Conservation (phyloP, 2,888 invertebrate species). For the Lithodes maja region DNA sequence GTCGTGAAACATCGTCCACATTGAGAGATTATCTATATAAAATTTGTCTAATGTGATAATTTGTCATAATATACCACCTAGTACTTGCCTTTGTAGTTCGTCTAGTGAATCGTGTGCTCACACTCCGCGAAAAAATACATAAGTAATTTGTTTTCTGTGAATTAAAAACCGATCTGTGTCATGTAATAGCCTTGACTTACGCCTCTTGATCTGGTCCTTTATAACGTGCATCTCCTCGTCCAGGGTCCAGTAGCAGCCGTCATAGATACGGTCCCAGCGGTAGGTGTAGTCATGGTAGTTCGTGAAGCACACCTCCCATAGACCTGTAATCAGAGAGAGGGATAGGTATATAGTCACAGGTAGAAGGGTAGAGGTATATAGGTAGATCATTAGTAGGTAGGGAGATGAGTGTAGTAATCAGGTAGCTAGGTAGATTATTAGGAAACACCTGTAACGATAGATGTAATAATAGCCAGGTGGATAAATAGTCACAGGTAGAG, state of each 20-base stretch:
- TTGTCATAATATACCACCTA: too few species aligned
- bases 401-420: not conserved
- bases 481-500: too few species aligned
- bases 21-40: too few species aligned
- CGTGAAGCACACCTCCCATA: slow-evolving; percentile 96
- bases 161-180: too few species aligned
- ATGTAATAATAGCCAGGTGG: not conserved
- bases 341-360: too few species aligned
- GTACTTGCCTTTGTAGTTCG: too few species aligned
- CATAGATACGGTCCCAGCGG: slow-evolving; percentile 86
- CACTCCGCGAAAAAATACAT: too few species aligned
- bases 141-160: too few species aligned
- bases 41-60: too few species aligned
- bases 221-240: slow-evolving; percentile 98
- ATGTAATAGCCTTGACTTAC: slow-evolving; percentile 75
- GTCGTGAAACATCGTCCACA: too few species aligned
- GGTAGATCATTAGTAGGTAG: not conserved
- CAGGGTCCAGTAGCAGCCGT: slow-evolving; percentile 97
- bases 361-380: not conserved
- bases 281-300: slow-evolving; percentile 89
- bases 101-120: too few species aligned
- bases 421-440: not conserved
- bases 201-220: slow-evolving; percentile 89
- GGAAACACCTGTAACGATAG: not conserved
- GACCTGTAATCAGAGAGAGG: slow-evolving; percentile 78